phyloP scores from a whole-genome alignment of 1,140 invertebrate genomes.

The Saccostrea glomerata region DNA sequence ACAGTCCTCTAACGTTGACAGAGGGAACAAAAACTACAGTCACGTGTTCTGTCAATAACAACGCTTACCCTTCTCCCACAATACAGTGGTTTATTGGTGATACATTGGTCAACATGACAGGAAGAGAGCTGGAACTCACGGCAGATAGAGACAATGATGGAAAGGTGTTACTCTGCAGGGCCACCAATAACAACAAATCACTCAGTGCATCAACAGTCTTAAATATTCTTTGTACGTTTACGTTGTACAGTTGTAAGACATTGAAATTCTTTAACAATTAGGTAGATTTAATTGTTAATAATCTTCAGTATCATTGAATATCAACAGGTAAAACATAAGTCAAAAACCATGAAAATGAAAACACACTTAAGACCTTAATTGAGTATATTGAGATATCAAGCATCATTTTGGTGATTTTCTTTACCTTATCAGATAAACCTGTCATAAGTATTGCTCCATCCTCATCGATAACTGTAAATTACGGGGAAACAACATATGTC shows the following conservation, averaged over 20 bases:
- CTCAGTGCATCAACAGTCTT: background rate
- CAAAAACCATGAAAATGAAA: too few relatives aligned
- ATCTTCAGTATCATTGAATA: too few relatives aligned
- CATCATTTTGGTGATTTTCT: too few relatives aligned
- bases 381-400: too few relatives aligned
- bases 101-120: background rate
- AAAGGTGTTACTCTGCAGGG: background rate
- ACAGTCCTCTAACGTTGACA: background rate
- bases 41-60: background rate
- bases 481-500: background rate
- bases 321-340: too few relatives aligned
- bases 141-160: background rate
- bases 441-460: background rate
- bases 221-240: slow-evolving; percentile 4
- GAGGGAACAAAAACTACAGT: background rate
- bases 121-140: background rate
- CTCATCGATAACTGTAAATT: background rate
- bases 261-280: too few relatives aligned
- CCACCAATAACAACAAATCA: too few relatives aligned
- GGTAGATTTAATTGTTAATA: too few relatives aligned
- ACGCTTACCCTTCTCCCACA: background rate
- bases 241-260: too few relatives aligned
- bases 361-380: too few relatives aligned
- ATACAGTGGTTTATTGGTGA: background rate
- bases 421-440: too few relatives aligned